A percentile compares a stretch with the other conserved stretches of the same genome.
phyloP scores from a whole-genome alignment of 2,888 invertebrate genomes.

The Troides aeacus region DNA sequence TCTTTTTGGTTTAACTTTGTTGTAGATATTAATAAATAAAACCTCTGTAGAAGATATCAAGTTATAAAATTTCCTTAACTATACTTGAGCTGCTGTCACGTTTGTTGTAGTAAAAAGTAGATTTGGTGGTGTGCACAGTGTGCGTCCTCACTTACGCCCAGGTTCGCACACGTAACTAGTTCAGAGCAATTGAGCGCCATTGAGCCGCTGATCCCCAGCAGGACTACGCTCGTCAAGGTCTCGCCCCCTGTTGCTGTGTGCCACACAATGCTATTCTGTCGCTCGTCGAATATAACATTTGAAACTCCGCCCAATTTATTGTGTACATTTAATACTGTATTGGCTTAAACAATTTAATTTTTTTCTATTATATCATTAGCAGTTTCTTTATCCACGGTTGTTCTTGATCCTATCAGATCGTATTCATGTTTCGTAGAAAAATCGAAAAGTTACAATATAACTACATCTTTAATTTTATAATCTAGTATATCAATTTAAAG shows the following conservation, averaged over 20 bases:
- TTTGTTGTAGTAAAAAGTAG: background rate
- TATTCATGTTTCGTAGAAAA: constrained; percentile 17
- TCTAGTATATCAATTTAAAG: background rate
- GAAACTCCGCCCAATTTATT: constrained; percentile 8
- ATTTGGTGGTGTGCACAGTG: background rate
- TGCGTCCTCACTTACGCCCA: constrained; percentile 55
- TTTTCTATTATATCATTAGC: background rate
- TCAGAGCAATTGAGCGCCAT: constrained; percentile 74
- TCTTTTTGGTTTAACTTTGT: no score
- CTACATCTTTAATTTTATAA: background rate
- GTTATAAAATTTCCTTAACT: background rate
- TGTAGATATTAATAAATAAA: background rate
- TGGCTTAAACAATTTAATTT: no score
- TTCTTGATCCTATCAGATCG: constrained; percentile 7
- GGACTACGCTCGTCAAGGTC: constrained; percentile 66
- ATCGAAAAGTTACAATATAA: constrained; percentile 12
- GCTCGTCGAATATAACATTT: constrained; percentile 18
- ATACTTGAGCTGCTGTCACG: background rate
- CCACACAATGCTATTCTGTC: constrained; percentile 40
- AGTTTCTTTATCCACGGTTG: background rate
- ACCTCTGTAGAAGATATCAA: background rate
- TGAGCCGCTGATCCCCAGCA: constrained; percentile 65
- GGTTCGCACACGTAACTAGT: constrained; percentile 73
- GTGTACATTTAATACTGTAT: background rate
- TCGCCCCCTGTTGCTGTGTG: constrained; percentile 52